Evolutionary conservation across 2,113 vertebrate genomes (phyloP).

Genomic region (Rhabdomys dilectus): DNA sequence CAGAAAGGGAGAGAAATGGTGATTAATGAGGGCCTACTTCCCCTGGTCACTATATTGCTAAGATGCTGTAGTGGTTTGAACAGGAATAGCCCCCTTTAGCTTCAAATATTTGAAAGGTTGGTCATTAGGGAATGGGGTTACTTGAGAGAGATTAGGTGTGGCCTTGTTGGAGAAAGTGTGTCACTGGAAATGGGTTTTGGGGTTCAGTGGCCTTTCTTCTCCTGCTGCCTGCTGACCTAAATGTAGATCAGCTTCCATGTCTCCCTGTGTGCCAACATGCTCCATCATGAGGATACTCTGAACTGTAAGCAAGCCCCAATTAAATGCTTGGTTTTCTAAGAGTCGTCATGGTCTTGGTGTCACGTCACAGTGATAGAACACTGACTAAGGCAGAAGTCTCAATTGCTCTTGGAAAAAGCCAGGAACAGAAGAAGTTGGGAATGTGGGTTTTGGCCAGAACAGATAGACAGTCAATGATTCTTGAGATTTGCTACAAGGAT

Average conservation of each 20-base stretch:
- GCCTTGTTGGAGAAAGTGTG: background rate
- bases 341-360: background rate
- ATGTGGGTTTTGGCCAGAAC: background rate
- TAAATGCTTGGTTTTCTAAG: background rate
- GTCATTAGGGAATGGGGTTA: background rate
- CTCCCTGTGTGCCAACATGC: background rate
- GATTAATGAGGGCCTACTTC: background rate
- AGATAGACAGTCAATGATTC: background rate
- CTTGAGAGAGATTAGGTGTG: background rate
- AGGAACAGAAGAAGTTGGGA: background rate
- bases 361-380: background rate
- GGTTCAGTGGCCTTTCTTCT: background rate
- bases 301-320: background rate
- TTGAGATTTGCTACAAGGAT: background rate
- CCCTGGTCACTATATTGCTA: background rate
- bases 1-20: background rate
- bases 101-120: background rate
- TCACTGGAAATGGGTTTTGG: too few relatives aligned
- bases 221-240: background rate
- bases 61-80: background rate
- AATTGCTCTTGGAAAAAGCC: background rate
- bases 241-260: background rate
- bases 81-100: background rate
- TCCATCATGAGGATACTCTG: background rate
- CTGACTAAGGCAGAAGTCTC: background rate